Base-by-base conservation (phyloP, 2,113 vertebrate genomes). In the Chloropsis hardwickii region DNA sequence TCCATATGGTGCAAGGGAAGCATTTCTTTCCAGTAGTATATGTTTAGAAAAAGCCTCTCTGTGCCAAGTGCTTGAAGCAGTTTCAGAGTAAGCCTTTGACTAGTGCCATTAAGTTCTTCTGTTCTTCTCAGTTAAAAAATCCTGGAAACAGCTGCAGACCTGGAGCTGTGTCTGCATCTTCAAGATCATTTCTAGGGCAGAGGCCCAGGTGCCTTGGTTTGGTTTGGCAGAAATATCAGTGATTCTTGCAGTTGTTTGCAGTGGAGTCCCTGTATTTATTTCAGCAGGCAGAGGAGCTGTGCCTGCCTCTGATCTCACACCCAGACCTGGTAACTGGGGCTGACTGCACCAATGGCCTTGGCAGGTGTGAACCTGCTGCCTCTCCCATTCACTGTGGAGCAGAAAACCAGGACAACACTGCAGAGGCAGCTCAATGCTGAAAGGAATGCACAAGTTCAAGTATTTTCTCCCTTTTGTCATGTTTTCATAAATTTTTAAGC, bases 11-110 rank as follows among this genome's bases (percentile, higher is more conserved):
- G 77, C 76, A 81, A 64, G n/a, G 62, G 66, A 94, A 91, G 60
- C 69, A 28, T 60, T 92, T 71, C 56, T 92, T 61, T 88, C 72
- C 79, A 58, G 45, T 47, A 53, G 50, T 93, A 4, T 54, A 70
- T 83, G 83, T 81, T 90, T 96, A 92, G 88, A 88, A 92, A 88
- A 60, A 40, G 77, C 81, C 61, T 94, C 4, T 76, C 80, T 71
- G 65, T 92, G 88, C 88, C 80, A 95, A 95, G 77, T 47, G 86
- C 88, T 91, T 67, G 81, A 92, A 91, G 92, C 83, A 78, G 40
- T 94, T 95, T 92, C 80, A 71, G 86, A 74, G 47, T 18, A 74
- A 94, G 73, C 57, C 77, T 92, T 88, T 86, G 42, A 60, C 56
- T 90, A 21, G 45, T 73, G 72, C 69, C 90, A 80, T 71, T 45